Evolutionary conservation across 2,797 vertebrate species (phyloP).

Genomic region (Halcyon chelicuti): DNA sequence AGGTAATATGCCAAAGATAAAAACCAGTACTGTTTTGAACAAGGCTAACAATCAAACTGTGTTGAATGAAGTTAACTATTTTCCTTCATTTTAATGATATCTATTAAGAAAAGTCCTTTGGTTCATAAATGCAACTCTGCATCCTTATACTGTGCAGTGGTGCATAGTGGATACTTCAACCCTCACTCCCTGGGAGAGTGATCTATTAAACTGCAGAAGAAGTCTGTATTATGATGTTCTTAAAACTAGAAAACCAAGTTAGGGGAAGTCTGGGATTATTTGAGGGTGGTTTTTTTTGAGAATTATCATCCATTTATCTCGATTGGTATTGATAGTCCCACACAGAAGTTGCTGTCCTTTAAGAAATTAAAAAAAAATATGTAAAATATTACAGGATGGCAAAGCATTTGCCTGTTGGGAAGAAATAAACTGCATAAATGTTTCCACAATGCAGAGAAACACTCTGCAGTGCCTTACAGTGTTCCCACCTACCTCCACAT

Average conservation of each 20-base stretch:
- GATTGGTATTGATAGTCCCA: not conserved
- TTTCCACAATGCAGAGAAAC: not conserved
- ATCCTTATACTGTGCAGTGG: not conserved
- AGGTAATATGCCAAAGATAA: constrained; percentile 52
- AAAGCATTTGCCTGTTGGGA: not conserved
- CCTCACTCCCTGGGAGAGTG: not conserved
- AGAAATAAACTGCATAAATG: not conserved
- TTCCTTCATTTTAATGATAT: not conserved
- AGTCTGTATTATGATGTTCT: not conserved
- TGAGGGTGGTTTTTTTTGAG: not conserved
- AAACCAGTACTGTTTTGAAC: constrained; percentile 29
- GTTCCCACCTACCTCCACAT: not conserved
- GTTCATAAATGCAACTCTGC: not conserved
- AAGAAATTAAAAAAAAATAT: not conserved
- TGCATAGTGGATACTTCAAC: not conserved
- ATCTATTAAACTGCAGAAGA: not conserved
- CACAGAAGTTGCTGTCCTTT: not conserved
- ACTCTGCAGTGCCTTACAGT: not conserved
- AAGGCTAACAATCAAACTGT: not conserved
- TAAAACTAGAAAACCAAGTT: not conserved
- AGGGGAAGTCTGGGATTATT: not conserved
- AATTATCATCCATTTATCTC: not conserved
- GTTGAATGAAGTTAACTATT: not conserved
- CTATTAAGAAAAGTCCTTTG: not conserved
- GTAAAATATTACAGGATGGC: not conserved